These are phyloP conservation scores for Heterodera carotae DNA, from an alignment of 1,140 invertebrate genomes.

Conservation along the genomic window DNA sequence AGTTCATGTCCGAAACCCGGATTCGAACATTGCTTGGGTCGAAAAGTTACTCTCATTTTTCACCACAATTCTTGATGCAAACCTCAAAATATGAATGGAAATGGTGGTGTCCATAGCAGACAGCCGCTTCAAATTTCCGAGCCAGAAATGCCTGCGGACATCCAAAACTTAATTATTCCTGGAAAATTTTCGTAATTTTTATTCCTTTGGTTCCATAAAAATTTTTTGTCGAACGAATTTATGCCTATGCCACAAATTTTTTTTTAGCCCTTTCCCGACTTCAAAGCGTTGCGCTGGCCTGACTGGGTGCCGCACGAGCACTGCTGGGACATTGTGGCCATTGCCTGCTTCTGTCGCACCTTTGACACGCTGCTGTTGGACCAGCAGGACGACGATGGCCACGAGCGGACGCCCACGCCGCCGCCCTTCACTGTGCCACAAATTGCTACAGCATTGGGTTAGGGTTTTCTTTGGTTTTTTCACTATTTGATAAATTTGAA, in stretches of 20 bases:
- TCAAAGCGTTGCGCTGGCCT: constrained; percentile 25
- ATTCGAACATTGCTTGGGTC: too few species aligned
- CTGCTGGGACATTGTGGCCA: constrained; percentile 31
- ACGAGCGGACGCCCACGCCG: not conserved
- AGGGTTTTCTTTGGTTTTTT: not conserved
- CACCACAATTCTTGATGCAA: too few species aligned
- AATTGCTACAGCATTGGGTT: constrained; percentile 34
- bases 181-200: too few species aligned
- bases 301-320: constrained; percentile 33
- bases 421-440: constrained; percentile 33
- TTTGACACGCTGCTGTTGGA: constrained; percentile 35
- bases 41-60: too few species aligned
- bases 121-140: too few species aligned
- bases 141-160: too few species aligned
- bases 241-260: too few species aligned
- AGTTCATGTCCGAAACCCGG: too few species aligned
- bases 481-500: not conserved
- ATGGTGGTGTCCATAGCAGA: too few species aligned
- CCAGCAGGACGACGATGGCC: not conserved
- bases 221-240: too few species aligned
- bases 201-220: too few species aligned
- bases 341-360: constrained; percentile 34
- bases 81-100: not conserved
- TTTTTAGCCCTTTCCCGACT: constrained; percentile 40
- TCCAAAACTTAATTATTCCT: too few species aligned